phyloP scores from a whole-genome alignment of 2,888 invertebrate species.

The Orthonevra nobilis region DNA sequence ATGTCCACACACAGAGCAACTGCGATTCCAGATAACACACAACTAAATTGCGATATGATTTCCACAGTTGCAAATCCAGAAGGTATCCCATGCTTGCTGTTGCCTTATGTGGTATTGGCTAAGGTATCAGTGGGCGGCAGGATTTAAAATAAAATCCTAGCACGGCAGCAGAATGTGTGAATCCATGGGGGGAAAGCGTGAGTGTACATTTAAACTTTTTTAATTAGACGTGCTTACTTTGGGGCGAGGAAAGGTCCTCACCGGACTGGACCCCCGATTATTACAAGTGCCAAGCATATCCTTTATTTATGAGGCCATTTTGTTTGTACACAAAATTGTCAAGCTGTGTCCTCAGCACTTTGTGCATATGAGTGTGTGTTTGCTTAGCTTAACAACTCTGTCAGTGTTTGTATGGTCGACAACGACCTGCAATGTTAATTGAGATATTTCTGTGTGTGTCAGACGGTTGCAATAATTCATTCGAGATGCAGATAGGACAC shows the following conservation, averaged over 20 bases:
- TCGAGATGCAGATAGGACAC: too few relatives aligned
- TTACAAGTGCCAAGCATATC: conserved; percentile 28
- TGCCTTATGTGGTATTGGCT: neutral
- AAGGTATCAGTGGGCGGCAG: neutral
- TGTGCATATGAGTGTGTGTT: neutral
- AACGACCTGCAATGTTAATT: conserved; percentile 37
- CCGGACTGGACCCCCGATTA: conserved; percentile 16
- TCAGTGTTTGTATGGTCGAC: conserved; percentile 19
- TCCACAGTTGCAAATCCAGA: conserved; percentile 14
- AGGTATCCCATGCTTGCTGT: neutral
- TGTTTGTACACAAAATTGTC: conserved; percentile 26
- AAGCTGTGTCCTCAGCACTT: neutral
- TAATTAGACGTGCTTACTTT: conserved; percentile 23
- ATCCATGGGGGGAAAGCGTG: neutral
- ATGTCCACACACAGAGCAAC: neutral
- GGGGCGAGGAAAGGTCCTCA: neutral
- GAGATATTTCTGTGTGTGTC: conserved; percentile 12
- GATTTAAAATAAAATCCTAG: conserved; percentile 11
- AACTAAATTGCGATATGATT: conserved; percentile 33
- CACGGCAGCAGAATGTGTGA: neutral
- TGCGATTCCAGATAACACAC: conserved; percentile 36
- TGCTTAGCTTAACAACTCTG: conserved; percentile 37
- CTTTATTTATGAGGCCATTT: conserved; percentile 36
- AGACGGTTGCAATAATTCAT: conserved; percentile 37
- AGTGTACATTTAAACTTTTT: conserved; percentile 43